phyloP scores from a whole-genome alignment of 2,888 invertebrate species.

The Drosophila fungiperda region DNA sequence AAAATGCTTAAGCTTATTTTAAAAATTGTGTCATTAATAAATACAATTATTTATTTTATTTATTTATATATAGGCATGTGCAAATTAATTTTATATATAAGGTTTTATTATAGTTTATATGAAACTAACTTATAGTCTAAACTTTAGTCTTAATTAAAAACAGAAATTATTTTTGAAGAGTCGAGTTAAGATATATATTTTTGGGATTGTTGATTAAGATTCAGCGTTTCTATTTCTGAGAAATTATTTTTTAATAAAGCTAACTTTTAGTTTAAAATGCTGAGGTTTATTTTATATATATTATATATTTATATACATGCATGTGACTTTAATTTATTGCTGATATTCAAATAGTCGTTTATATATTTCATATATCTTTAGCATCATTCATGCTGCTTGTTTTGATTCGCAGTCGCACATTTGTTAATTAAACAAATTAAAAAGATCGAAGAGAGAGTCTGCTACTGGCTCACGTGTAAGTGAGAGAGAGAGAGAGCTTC shows the following conservation, averaged over 20 bases:
- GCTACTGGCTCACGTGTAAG: conserved; percentile 14
- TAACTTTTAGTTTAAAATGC: background rate
- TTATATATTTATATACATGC: background rate
- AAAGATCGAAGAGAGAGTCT: conserved; percentile 22
- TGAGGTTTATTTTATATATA: background rate
- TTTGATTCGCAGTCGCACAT: conserved; percentile 20
- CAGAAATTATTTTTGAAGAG: background rate
- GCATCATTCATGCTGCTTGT: conserved; percentile 12
- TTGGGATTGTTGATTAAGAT: background rate
- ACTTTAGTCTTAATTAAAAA: background rate
- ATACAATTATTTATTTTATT: background rate
- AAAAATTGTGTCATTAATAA: no score
- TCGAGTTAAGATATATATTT: background rate
- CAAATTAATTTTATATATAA: no score
- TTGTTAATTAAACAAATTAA: conserved; percentile 46
- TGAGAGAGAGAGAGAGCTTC: background rate
- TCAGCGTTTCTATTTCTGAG: background rate
- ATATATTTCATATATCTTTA: conserved; percentile 30
- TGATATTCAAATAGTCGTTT: conserved; percentile 18
- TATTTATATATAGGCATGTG: no score
- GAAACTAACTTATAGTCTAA: background rate
- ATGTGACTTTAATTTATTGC: background rate
- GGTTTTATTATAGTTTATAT: background rate
- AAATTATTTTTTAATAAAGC: background rate
- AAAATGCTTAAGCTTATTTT: no score